Base-by-base conservation (phyloP, 2,888 invertebrate species). In the Margaritifera margaritifera region DNA sequence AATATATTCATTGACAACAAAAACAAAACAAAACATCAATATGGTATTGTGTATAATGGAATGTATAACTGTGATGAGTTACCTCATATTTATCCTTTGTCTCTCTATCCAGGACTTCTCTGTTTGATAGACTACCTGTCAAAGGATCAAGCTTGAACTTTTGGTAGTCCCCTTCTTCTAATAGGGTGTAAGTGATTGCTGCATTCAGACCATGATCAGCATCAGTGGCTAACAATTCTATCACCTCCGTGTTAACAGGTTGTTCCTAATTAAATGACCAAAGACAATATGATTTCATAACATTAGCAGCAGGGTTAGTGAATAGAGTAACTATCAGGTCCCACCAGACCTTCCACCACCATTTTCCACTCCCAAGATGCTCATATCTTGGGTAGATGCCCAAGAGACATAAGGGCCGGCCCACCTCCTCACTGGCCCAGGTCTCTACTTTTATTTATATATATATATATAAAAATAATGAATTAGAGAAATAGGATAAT, bases 151-250 rank as follows among this genome's bases (percentile, higher is more conserved):
- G 93, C 67, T 93, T 91, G 90, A 98, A 98, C 42, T 94, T 93
- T 80, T 94, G 93, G 93, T 94, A 95, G 81, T 95, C 93, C 20
- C 74, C 73, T 65, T 77, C 77, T n/a, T 93, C 69, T 1, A 94
- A 91, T 57, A 95, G 92, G 66, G 94, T 94, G 90, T 96, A 98
- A 25, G 94, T 92, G 11, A 98, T 94, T n/a, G 95, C 93, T 0
- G 96, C 97, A 90, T 98, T 98, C 20, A 93, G 92, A 0, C 97
- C 98, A 62, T 94, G 94, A 83, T 96, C 96, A 0, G 93, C 93
- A 88, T 96, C 96, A 0, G 90, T 92, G 0, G 96, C 95, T 5
- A 92, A 92, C 3, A 97, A 94, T 88, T 70, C 66, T 42, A 82
- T 78, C 8, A 88, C 80, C n/a, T 62, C 60, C 1, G 79, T 71